Conservation (phyloP, 2,113 vertebrate genomes). For the Carlito syrichta region DNA sequence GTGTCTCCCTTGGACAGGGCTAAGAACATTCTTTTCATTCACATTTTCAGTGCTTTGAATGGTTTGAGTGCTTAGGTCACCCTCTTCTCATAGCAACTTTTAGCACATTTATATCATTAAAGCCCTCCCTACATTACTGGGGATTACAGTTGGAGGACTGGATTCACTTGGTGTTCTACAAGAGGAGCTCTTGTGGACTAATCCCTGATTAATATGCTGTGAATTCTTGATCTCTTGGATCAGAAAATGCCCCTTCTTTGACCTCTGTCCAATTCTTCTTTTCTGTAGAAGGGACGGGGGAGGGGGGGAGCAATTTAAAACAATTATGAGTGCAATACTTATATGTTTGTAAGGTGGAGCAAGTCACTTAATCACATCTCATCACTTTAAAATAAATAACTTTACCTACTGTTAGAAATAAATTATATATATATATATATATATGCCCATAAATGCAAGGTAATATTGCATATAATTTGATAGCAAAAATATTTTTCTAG, state of each 20-base stretch:
- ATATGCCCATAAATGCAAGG: neutral
- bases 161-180: slow-evolving; percentile 31
- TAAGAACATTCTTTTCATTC: slow-evolving; percentile 58
- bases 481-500: neutral
- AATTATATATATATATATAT: neutral
- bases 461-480: neutral
- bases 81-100: slow-evolving; percentile 32
- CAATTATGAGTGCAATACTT: neutral
- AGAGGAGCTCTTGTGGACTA: neutral
- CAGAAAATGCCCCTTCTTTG: neutral
- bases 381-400: neutral
- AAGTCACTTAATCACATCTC: neutral
- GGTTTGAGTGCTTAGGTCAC: slow-evolving; percentile 18
- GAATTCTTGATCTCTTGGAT: slow-evolving; percentile 22
- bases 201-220: slow-evolving; percentile 18
- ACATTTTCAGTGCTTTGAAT: slow-evolving; percentile 49
- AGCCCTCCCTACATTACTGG: neutral
- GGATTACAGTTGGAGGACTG: slow-evolving; percentile 12
- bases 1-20: neutral
- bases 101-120: slow-evolving; percentile 50
- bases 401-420: neutral
- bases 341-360: neutral
- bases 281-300: neutral
- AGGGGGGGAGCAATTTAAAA: neutral
- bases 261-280: slow-evolving; percentile 37